Evolutionary conservation across 2,888 invertebrate genomes (phyloP).

Genomic region (Homarus gammarus): DNA sequence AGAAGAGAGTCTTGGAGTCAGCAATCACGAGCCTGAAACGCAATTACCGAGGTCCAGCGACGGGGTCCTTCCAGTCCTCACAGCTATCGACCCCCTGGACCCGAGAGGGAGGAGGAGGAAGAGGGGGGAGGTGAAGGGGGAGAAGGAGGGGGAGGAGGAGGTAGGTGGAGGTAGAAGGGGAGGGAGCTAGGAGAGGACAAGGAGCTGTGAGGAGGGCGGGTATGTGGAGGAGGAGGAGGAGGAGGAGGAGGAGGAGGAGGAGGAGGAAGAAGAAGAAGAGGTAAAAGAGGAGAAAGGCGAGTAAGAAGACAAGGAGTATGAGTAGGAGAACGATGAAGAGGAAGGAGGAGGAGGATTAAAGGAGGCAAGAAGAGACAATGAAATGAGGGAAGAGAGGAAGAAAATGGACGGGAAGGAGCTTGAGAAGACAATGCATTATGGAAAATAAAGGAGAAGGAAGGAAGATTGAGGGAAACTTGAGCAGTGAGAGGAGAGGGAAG

Average conservation of each 20-base stretch:
- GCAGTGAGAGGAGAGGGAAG: not conserved
- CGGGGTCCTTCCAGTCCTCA: conserved; percentile 27
- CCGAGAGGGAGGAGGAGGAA: not conserved
- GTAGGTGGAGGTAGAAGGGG: not conserved
- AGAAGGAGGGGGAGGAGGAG: not conserved
- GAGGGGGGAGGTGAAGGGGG: not conserved
- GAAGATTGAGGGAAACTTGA: no score
- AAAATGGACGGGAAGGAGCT: no score
- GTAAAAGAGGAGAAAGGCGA: not conserved
- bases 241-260: not conserved
- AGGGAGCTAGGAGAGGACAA: not conserved
- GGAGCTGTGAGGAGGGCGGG: no score
- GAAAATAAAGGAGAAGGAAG: no score
- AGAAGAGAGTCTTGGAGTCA: no score
- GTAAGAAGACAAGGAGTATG: not conserved
- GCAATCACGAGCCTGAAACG: conserved; percentile 35
- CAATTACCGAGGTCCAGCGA: conserved; percentile 59
- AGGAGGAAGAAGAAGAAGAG: not conserved
- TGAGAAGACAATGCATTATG: no score
- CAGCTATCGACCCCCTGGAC: conserved; percentile 37
- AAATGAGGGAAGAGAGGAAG: not conserved
- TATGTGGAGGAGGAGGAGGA: not conserved
- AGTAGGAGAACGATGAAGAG: not conserved
- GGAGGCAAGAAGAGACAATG: no score
- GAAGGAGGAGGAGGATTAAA: no score